Base-by-base conservation (phyloP, 2,797 vertebrate species). In the Hyperoplus lanceolatus region DNA sequence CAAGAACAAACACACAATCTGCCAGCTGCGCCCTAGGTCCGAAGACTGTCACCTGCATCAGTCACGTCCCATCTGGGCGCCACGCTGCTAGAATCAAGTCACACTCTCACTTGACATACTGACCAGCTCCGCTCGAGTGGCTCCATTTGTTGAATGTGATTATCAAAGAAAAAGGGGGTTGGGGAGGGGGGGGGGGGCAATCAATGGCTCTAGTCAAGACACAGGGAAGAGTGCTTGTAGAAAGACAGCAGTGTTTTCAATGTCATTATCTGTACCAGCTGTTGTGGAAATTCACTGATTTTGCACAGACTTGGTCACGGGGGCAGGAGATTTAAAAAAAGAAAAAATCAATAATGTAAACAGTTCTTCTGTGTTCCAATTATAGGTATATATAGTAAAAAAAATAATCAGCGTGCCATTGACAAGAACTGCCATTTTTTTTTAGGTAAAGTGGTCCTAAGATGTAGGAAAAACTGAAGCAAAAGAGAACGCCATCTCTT, bases 21-120 rank as follows among this genome's bases (percentile, higher is more conserved):
- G 85, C 87, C 94, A 95, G 95, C 93, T 94, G 94, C 75, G 89
- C 89, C 91, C 91, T 29, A 84, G 84, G 90, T 77, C 79, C 10
- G 65, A 73, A 78, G 72, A 88, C 29, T 79, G 90, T 91, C 90
- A 91, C 81, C 87, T 91, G 85, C 90, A 94, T 92, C 93, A 86
- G 91, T 94, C 94, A 88, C 84, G 90, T 88, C 89, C 83, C 89
- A 93, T 94, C 90, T 91, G 92, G 90, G 85, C 75, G 48, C 29
- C 41, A 42, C 64, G 73, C 82, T 77, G 64, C 61, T 48, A 61
- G 63, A 79, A 80, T 7, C 42, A 66, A 77, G 74, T 70, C 79
- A 58, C 50, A 63, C 62, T 29, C 29, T 29, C 29, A 29, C 29
- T 29, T 75, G 73, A 84, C 77, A 82, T 79, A 69, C 78, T 87